phyloP scores from a whole-genome alignment of 2,797 vertebrate species.

The Hydrocynus forskahlii region DNA sequence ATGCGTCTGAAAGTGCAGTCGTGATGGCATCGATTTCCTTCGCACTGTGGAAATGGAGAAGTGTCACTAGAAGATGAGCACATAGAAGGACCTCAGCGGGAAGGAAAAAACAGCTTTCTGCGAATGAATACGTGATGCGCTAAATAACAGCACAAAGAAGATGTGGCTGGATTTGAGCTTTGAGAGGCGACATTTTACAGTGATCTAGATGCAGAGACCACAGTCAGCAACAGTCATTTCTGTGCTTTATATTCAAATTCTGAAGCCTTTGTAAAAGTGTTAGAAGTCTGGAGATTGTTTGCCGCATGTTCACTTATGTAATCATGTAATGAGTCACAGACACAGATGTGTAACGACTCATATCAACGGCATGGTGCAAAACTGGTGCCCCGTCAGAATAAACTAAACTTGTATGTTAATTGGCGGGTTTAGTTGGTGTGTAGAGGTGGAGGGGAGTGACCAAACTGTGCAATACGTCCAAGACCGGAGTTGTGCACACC shows the following conservation, averaged over 20 bases:
- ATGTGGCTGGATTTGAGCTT: neutral
- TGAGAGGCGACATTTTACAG: neutral
- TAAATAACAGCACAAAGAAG: neutral
- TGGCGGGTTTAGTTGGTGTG: too few relatives aligned
- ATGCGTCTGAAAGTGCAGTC: neutral
- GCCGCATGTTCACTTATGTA: neutral
- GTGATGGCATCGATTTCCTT: slow-evolving; percentile 8
- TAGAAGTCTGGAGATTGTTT: too few relatives aligned
- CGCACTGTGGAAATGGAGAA: neutral
- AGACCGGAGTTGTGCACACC: too few relatives aligned
- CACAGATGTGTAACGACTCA: too few relatives aligned
- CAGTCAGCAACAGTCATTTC: neutral
- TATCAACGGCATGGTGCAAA: neutral
- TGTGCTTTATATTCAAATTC: too few relatives aligned
- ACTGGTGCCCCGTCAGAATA: too few relatives aligned
- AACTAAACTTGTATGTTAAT: too few relatives aligned
- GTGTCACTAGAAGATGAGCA: neutral
- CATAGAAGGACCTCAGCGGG: neutral
- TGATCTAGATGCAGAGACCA: neutral
- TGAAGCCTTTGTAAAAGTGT: too few relatives aligned
- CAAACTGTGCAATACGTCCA: too few relatives aligned
- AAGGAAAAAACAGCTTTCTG: neutral
- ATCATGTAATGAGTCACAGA: neutral
- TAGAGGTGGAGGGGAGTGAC: too few relatives aligned
- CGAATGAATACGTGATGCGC: neutral